A percentile compares a stretch with the other conserved stretches of the same genome.
Conservation (phyloP, 92 coral and sea anemone species). For the Actinernus sp. region DNA sequence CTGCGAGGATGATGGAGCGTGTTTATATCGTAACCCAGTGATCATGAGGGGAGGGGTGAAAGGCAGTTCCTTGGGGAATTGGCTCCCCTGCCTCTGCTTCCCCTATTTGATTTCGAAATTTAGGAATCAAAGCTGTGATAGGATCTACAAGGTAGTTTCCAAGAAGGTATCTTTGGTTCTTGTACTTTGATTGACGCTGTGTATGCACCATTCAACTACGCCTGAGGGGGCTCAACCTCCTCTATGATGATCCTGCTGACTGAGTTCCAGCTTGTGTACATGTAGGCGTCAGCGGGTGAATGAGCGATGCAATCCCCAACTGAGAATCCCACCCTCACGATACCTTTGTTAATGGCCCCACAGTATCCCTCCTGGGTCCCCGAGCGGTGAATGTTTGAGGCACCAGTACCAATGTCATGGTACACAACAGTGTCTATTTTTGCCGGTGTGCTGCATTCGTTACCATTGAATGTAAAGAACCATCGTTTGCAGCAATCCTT, state of each 20-base stretch:
- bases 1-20: no score
- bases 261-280: slow-evolving; percentile 70
- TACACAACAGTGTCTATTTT: slow-evolving; percentile 50
- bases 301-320: slow-evolving; percentile 27
- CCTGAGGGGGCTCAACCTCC: slow-evolving; percentile 60
- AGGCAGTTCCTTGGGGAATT: no score
- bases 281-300: slow-evolving; percentile 15
- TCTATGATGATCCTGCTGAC: slow-evolving; percentile 65
- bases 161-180: no score
- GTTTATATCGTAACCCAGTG: no score
- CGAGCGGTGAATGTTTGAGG: slow-evolving; percentile 46
- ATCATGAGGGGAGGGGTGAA: no score
- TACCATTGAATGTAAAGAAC: slow-evolving; percentile 58
- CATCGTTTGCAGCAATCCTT: slow-evolving; percentile 51
- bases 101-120: no score
- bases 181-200: no score
- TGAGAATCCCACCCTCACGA: slow-evolving; percentile 52
- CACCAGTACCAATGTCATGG: slow-evolving; percentile 2
- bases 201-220: no score
- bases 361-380: slow-evolving; percentile 66
- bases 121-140: no score
- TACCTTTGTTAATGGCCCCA: slow-evolving; percentile 44
- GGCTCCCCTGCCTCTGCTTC: no score
- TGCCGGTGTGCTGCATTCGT: slow-evolving; percentile 50
- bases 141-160: no score